These are phyloP conservation scores for Lepilemur ruficaudatus DNA, from an alignment of 2,797 vertebrate genomes.

Conservation along the genomic window DNA sequence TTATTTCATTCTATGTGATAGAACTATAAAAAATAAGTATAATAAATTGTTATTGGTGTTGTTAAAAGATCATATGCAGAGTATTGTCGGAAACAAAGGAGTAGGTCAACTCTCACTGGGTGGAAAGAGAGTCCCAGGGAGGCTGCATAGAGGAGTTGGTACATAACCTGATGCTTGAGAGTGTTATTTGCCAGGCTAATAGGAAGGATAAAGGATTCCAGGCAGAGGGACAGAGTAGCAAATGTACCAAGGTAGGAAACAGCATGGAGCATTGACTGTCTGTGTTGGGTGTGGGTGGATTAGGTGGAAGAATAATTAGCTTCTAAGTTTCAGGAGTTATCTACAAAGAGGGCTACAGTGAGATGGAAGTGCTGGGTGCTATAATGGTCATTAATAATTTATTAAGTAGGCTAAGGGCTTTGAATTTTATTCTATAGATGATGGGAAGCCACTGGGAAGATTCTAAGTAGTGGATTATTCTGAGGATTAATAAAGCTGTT, in stretches of 20 bases:
- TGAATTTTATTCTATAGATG: not conserved
- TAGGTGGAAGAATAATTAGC: not conserved
- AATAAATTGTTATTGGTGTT: not conserved
- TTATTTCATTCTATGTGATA: not conserved
- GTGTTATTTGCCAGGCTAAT: not conserved
- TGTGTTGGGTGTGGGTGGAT: not conserved
- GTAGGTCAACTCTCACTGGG: not conserved
- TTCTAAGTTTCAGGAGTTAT: not conserved
- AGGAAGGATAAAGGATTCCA: not conserved
- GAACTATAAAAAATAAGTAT: not conserved
- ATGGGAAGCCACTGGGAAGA: not conserved
- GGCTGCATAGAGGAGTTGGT: not conserved
- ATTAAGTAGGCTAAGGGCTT: conserved; percentile 2
- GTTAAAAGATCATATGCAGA: not conserved
- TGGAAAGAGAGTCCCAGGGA: not conserved
- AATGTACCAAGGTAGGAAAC: not conserved
- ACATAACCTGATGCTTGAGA: not conserved
- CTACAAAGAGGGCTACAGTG: not conserved
- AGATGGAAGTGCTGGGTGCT: not conserved
- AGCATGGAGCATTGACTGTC: not conserved
- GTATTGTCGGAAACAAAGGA: not conserved
- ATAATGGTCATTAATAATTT: not conserved
- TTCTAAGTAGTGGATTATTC: conserved; percentile 29
- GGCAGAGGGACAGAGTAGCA: not conserved
- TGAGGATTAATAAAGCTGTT: not conserved